Evolutionary conservation across 2,797 vertebrate genomes (phyloP).

Genomic region (Platyrinchus mystaceus): DNA sequence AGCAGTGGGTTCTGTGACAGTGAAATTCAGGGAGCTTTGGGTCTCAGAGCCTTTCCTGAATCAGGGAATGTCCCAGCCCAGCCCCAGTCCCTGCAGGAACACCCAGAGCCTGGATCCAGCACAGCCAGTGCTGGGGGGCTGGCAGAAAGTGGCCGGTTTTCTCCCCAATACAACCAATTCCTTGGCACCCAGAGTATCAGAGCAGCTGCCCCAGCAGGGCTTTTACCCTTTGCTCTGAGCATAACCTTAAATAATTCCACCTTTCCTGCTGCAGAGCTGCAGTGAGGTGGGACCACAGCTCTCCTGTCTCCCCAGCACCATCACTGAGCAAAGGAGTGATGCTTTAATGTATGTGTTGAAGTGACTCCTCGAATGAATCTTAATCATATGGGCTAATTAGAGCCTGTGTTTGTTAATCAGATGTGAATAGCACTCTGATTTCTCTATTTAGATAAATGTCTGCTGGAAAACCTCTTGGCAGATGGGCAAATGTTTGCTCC

Average conservation of each 20-base stretch:
- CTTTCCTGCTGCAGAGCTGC: not conserved
- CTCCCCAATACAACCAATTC: not conserved
- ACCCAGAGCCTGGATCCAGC: not conserved
- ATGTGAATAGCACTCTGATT: slow-evolving; percentile 55
- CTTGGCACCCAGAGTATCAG: accelerated
- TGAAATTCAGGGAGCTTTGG: not conserved
- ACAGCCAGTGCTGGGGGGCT: not conserved
- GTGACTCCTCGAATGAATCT: slow-evolving; percentile 35
- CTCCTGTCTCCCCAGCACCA: not conserved
- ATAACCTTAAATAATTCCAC: not conserved
- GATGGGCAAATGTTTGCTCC: slow-evolving; percentile 25
- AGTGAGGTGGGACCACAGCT: not conserved
- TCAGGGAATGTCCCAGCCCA: not conserved
- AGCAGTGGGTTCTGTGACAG: not conserved
- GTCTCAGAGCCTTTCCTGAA: not conserved
- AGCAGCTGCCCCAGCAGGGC: not conserved
- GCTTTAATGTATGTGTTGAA: not conserved
- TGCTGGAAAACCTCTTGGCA: slow-evolving; percentile 42
- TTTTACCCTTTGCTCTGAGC: not conserved
- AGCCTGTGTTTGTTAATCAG: slow-evolving; percentile 54
- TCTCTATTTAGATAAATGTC: slow-evolving; percentile 40
- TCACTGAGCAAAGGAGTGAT: not conserved
- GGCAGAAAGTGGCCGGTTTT: accelerated
- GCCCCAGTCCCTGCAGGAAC: not conserved
- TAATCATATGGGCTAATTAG: slow-evolving; percentile 48